These are phyloP conservation scores for Nasonia giraulti DNA, from an alignment of 1,140 invertebrate genomes.

Conservation along the genomic window DNA sequence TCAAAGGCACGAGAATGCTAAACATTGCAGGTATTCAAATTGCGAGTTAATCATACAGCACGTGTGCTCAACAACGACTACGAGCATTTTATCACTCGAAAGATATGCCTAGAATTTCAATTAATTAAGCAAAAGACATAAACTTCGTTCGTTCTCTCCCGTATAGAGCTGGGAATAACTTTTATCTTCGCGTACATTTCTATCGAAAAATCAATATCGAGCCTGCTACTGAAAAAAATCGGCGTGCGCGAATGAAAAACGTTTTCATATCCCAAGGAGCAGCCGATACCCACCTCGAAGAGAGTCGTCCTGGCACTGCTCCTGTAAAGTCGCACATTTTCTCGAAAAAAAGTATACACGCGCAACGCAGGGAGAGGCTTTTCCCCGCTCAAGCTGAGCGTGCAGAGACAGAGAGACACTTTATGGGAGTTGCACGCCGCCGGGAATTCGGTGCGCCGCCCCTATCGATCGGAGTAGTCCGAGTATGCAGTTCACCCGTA, in stretches of 20 bases:
- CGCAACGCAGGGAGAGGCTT: not conserved
- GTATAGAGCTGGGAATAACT: not conserved
- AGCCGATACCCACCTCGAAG: not conserved
- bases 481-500: constrained; percentile 10
- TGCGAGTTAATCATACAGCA: not conserved
- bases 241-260: not conserved
- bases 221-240: not conserved
- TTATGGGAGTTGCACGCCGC: not conserved
- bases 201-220: not conserved
- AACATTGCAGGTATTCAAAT: not conserved
- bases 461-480: constrained; percentile 20
- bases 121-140: not conserved
- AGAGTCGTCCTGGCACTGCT: not conserved
- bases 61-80: not conserved
- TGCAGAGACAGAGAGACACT: not conserved
- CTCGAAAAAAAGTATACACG: not conserved
- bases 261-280: not conserved
- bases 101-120: not conserved
- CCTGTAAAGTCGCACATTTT: not conserved
- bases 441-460: not conserved
- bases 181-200: not conserved
- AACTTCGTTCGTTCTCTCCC: not conserved
- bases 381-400: not conserved
- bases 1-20: not conserved
- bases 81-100: not conserved